phyloP scores from a whole-genome alignment of 2,888 invertebrate species.

The Apodemia duryi region DNA sequence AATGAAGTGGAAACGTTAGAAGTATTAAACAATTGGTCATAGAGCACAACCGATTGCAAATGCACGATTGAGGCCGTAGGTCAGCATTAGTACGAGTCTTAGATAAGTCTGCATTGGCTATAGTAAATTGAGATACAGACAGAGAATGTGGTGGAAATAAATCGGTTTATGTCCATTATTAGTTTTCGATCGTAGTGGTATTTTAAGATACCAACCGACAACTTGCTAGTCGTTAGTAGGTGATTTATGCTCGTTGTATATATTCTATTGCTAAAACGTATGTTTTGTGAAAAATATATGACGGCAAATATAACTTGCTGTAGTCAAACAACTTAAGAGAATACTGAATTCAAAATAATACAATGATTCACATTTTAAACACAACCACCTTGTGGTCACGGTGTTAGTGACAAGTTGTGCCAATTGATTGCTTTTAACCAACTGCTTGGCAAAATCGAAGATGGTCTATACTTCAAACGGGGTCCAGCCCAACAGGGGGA shows the following conservation, averaged over 20 bases:
- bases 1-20: conserved; percentile 46
- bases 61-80: conserved; percentile 52
- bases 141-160: conserved; percentile 33
- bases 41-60: conserved; percentile 53
- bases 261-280: conserved; percentile 9
- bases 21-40: conserved; percentile 59
- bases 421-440: too few species aligned
- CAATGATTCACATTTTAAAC: not conserved
- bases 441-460: too few species aligned
- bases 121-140: conserved; percentile 35
- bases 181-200: conserved; percentile 28
- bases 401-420: too few species aligned
- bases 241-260: conserved; percentile 16
- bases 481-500: too few species aligned
- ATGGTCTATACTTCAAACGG: too few species aligned
- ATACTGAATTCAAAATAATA: too few species aligned
- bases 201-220: conserved; percentile 22
- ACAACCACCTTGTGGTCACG: too few species aligned
- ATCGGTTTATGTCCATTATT: conserved; percentile 32
- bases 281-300: conserved; percentile 4
- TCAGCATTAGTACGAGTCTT: conserved; percentile 46
- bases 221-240: conserved; percentile 16
- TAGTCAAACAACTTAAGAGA: not conserved
- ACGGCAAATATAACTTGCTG: not conserved
- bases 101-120: conserved; percentile 34